These are phyloP conservation scores for Pristionchus fissidentatus DNA, from an alignment of 2,888 invertebrate species.

Conservation along the genomic window DNA sequence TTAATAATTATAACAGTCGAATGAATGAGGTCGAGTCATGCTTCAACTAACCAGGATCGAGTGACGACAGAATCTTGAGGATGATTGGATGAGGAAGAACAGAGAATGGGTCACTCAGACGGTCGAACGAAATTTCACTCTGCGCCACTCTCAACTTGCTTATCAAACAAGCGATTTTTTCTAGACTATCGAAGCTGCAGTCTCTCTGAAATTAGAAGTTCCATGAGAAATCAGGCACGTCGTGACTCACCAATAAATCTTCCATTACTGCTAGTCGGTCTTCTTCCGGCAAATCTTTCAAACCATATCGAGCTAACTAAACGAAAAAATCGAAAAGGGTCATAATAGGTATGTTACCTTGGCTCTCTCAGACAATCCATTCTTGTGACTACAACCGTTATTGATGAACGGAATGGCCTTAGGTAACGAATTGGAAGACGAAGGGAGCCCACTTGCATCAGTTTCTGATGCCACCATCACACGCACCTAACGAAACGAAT, in stretches of 20 bases:
- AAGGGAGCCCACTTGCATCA: constrained; percentile 10
- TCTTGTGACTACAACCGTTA: not conserved
- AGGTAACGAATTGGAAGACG: not conserved
- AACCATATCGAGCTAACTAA: not conserved
- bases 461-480: constrained; percentile 4
- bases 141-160: constrained; percentile 19
- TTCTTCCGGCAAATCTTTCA: constrained; percentile 26
- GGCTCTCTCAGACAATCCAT: not conserved
- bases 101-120: constrained; percentile 44
- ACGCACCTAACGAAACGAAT: not conserved
- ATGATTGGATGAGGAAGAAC: constrained; percentile 47
- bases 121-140: not conserved
- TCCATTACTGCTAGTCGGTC: constrained; percentile 11
- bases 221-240: not conserved
- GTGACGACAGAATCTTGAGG: constrained; percentile 34
- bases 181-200: constrained; percentile 13
- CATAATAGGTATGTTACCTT: not conserved
- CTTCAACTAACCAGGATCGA: constrained; percentile 44
- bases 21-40: not conserved
- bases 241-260: constrained; percentile 15
- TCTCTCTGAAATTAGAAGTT: constrained; percentile 40
- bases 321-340: not conserved
- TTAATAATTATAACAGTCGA: not conserved
- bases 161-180: constrained; percentile 29
- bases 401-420: not conserved